Percentiles rank a stretch among this genome's conserved stretches.
These are phyloP conservation scores for Gymnocypris eckloni DNA, from an alignment of 2,797 vertebrate species.

Conservation along the genomic window DNA sequence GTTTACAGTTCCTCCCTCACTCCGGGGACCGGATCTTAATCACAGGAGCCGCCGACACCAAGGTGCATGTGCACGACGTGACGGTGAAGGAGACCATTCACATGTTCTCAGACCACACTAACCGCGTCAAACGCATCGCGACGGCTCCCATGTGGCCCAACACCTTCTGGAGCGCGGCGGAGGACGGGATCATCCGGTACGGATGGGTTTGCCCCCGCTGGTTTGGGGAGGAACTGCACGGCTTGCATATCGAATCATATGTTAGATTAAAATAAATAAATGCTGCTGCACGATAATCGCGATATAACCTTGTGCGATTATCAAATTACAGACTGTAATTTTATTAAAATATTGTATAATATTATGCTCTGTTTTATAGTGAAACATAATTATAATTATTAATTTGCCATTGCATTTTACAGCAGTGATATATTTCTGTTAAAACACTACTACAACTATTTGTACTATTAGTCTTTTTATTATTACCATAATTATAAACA, in stretches of 20 bases:
- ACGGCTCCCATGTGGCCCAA: slow-evolving; percentile 99
- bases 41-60: slow-evolving; percentile 96
- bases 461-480: no score
- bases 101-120: slow-evolving; percentile 98
- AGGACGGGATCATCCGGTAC: slow-evolving; percentile 92
- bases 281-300: neutral
- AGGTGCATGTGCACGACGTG: slow-evolving; percentile 97
- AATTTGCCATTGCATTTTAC: neutral
- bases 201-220: neutral
- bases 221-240: no score
- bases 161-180: slow-evolving; percentile 98
- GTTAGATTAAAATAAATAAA: neutral
- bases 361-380: neutral
- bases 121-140: slow-evolving; percentile 95
- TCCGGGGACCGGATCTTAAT: slow-evolving; percentile 94
- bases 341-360: neutral
- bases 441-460: no score
- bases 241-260: slow-evolving; percentile 56
- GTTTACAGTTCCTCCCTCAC: slow-evolving; percentile 91
- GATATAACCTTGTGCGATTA: neutral
- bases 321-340: neutral
- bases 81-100: slow-evolving; percentile 96
- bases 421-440: neutral
- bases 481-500: no score
- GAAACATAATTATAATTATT: neutral